Evolutionary conservation across 2,797 vertebrate genomes (phyloP), one percentile per base, ranked within the genome.

Genomic region (Cyprinella venusta): DNA sequence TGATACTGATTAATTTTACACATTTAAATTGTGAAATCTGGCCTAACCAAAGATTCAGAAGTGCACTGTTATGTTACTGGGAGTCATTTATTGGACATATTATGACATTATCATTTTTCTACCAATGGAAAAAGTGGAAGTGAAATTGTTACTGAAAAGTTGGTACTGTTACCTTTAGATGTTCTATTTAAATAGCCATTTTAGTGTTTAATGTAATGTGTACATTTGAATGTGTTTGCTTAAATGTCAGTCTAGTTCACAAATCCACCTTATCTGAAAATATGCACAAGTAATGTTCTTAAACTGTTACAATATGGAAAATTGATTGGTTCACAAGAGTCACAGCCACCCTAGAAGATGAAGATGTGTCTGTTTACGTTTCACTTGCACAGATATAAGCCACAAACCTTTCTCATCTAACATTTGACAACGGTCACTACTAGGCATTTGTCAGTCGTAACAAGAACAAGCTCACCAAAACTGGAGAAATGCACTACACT

Each of bases 31-130:
- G 9, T 19, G n/a, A 56, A 19, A 21, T 59, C 9, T 74, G 68
- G 69, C 30, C 80, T 50, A 65, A 64, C 80, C 70, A 81, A 74
- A 81, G 70, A 65, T 65, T 65, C 30, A 81, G 8, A 72, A 59
- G 52, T 56, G 18, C n/a, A 30, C 65, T 59, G 77, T 56, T 59
- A 10, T 33, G 38, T 70, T 56, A 56, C 21, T 33, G 10, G 6
- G 16, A 16, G 18, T 9, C 15, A 40, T 40, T 8, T 16, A 52
- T 79, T 79, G 45, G 8, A 5, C 9, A 70, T 42, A 69, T 79
- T 69, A 59, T 21, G 6, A 48, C 10, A 50, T 50, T 13, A 30
- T 33, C 0, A 45, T 63, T 18, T 65, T 77, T 78, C 18, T 36
- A 36, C 12, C 7, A 36, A 61, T 78, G 42, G 12, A 64, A 76